Evolutionary conservation across 2,888 invertebrate genomes (phyloP), one percentile per base, ranked within the genome.

Genomic region (Pandemis heparana): DNA sequence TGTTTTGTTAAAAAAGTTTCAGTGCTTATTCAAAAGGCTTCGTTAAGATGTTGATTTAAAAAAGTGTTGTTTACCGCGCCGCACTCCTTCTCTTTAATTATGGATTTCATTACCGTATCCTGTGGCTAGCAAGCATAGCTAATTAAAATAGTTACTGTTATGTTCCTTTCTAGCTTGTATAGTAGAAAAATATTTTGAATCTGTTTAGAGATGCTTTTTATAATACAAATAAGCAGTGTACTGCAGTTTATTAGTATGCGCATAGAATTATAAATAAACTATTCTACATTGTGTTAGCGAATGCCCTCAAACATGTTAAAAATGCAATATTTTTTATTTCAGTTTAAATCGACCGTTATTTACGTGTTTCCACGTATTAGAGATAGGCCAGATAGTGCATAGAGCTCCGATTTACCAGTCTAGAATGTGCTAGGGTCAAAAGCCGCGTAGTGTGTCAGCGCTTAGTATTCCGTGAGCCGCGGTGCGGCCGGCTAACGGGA

Each of bases 341-440:
- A 1, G 0, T 23, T 5, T 23, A 10, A 76, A 70, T 74, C 72
- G 6, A 48, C 63, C 63, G 68, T 51, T 60, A 73, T 68, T 64
- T 48, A 38, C 18, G n/a, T 8, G 38, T 68, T 56, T 63, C 46
- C 68, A 48, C 63, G 63, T 56, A 41, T 48, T 38, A 43, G 38
- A 59, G 48, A 76, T 78, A 75, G 72, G 76, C 79, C 77, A 77
- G 81, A 80, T 82, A 81, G 81, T 89, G 87, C 85, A 87, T 79
- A 85, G 85, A 90, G 87, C 90, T 91, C 91, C 86, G 85, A 90
- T 91, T 89, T 90, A 85, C 88, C 87, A 92, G 89, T 88, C 91
- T 92, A 94, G 92, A 94, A 94, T 92, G 93, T 93, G 83, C 84
- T 91, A 93, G 93, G 94, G 94, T 94, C 94, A 94, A 94, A 94